Percentiles rank a stretch among this genome's conserved stretches.
Evolutionary conservation across 2,113 vertebrate genomes (phyloP).

Genomic region (Genyomyrus donnyi): DNA sequence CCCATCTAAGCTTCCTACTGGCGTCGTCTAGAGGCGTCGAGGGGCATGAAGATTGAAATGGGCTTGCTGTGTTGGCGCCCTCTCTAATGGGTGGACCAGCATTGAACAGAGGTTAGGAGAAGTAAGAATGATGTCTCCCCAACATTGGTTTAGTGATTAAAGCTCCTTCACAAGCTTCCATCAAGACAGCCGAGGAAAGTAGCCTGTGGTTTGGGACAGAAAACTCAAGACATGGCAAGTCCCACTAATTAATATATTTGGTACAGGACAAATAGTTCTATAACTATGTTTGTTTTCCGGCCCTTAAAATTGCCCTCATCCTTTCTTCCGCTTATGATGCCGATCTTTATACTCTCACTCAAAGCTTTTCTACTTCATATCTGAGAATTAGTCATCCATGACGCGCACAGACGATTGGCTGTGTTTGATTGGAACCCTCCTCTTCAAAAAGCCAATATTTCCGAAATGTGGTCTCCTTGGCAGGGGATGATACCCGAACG

Average conservation of each 20-base stretch:
- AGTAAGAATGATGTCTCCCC: constrained; percentile 23
- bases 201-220: constrained; percentile 45
- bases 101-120: neutral
- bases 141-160: constrained; percentile 32
- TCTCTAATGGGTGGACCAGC: neutral
- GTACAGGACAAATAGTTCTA: constrained; percentile 42
- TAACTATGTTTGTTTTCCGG: constrained; percentile 53
- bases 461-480: constrained; percentile 40
- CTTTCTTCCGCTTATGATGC: constrained; percentile 48
- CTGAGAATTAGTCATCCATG: constrained; percentile 35
- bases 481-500: constrained; percentile 36
- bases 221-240: constrained; percentile 51
- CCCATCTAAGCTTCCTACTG: neutral
- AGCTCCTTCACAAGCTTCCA: constrained; percentile 35
- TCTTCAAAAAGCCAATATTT: constrained; percentile 37
- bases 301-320: constrained; percentile 51
- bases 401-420: constrained; percentile 34
- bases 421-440: constrained; percentile 29
- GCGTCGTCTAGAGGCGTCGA: neutral
- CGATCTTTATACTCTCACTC: constrained; percentile 38
- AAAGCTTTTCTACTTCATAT: constrained; percentile 40
- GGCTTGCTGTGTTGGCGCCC: neutral
- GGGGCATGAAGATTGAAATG: neutral
- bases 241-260: constrained; percentile 53
- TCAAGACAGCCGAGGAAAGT: constrained; percentile 33